Evolutionary conservation across 2,113 vertebrate genomes (phyloP), one percentile per base, ranked within the genome.

Genomic region (Myrmecophaga tridactyla): DNA sequence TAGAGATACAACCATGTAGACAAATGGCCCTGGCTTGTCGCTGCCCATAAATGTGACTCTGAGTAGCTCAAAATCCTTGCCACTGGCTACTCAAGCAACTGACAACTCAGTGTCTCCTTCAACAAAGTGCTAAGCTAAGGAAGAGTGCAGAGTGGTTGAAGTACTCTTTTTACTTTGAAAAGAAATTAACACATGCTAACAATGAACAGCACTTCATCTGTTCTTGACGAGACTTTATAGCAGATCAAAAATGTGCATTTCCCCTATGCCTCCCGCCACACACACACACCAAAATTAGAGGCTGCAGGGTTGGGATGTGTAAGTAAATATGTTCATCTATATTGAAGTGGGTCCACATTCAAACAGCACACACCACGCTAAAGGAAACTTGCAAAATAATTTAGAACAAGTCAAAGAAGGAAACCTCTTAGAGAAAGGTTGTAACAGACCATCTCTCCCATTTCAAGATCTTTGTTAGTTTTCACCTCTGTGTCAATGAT

Each of bases 141-240:
- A 11, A 17, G 31, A 81, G 84, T 27, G 9, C 14, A 43, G n/a
- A 85, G 48, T 82, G 20, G 25, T 36, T 51, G 51, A 94, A 48
- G 11, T 34, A n/a, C 1, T 15, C 29, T n/a, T 94, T 92, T 89
- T 73, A 43, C 25, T 85, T 63, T 62, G 53, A 95, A 72, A 89
- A 95, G 36, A 92, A 95, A 78, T 76, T 62, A 92, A 82, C 70
- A 72, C 34, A 94, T 96, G 94, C 73, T 84, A 89, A 81, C 58
- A 94, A 95, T 92, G 96, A 63, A 67, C 23, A 85, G 21, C 43
- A 63, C 12, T 86, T 96, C 41, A 91, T 83, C 36, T 92, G 58
- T 62, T 96, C 72, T 92, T 90, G 77, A 90, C 69, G 97, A 91
- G 58, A 7, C 20, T 93, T 96, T 83, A 96, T 58, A 92, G 65